Conservation (phyloP, 2,113 vertebrate species). For the Dromiciops gliroides region DNA sequence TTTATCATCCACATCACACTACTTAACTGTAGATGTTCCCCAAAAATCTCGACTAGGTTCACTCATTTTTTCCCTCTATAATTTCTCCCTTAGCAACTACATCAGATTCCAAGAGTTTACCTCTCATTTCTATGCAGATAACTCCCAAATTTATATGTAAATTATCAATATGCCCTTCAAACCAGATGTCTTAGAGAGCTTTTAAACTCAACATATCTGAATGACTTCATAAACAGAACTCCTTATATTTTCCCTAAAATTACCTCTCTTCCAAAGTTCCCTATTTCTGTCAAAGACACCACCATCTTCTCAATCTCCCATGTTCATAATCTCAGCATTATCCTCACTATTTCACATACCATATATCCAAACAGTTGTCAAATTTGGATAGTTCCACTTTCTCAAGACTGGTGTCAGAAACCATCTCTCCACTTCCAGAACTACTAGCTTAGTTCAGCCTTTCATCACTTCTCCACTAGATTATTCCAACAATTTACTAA, state of each 20-base stretch:
- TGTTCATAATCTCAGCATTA: background rate
- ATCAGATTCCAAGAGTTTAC: background rate
- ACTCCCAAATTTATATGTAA: background rate
- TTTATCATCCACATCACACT: background rate
- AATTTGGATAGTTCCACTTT: background rate
- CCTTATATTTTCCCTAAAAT: background rate
- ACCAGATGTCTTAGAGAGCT: background rate
- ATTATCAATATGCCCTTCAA: background rate
- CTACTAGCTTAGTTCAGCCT: background rate
- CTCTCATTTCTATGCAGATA: background rate
- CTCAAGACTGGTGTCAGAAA: background rate
- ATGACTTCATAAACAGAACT: background rate
- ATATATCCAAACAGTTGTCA: background rate
- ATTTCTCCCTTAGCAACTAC: background rate
- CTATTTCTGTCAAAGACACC: background rate
- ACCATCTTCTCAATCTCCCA: background rate
- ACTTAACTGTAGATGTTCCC: background rate
- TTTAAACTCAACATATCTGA: background rate
- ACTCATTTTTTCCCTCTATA: too few species aligned
- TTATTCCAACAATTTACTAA: background rate
- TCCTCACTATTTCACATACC: background rate
- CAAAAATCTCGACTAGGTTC: too few species aligned
- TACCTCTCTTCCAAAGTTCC: background rate
- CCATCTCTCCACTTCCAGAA: too few species aligned
- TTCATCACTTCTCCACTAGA: too few species aligned